A percentile compares a stretch with the other conserved stretches of the same genome.
Evolutionary conservation across 2,797 vertebrate genomes (phyloP).

Genomic region (Ataeniobius toweri): DNA sequence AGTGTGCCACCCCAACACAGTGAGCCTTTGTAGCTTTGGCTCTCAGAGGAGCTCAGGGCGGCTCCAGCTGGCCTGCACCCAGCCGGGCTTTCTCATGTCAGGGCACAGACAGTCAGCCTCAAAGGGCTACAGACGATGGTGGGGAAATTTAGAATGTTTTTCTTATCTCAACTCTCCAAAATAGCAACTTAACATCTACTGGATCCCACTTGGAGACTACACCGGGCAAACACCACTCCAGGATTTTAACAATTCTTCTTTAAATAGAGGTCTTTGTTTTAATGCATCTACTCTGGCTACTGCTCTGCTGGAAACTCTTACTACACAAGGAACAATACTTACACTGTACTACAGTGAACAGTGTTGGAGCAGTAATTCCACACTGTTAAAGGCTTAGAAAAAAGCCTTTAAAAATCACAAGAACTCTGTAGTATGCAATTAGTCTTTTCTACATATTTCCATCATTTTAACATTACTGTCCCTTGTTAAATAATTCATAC

Average conservation of each 20-base stretch:
- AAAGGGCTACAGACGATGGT: constrained; percentile 31
- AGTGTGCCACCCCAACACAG: constrained; percentile 66
- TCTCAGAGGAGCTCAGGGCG: constrained; percentile 54
- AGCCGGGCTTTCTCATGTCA: constrained; percentile 60
- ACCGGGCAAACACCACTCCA: constrained; percentile 48
- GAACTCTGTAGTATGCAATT: background rate
- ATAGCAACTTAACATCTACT: constrained; percentile 45
- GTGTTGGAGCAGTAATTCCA: constrained; percentile 32
- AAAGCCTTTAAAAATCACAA: constrained; percentile 22
- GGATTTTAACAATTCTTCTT: constrained; percentile 57
- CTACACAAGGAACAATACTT: constrained; percentile 68
- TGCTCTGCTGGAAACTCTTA: constrained; percentile 66
- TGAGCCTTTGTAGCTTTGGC: constrained; percentile 64
- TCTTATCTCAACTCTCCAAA: constrained; percentile 39
- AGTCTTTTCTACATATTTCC: background rate
- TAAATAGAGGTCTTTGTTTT: constrained; percentile 72
- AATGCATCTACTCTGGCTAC: constrained; percentile 62
- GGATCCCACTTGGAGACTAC: constrained; percentile 51
- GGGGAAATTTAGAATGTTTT: constrained; percentile 27
- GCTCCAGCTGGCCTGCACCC: constrained; percentile 61
- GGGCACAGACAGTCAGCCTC: constrained; percentile 46
- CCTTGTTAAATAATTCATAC: background rate
- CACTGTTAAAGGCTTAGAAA: constrained; percentile 21
- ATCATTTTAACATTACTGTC: background rate
- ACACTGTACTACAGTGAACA: constrained; percentile 61